These are phyloP conservation scores for Tribolium castaneum DNA, from an alignment of 1,140 invertebrate genomes.

Conservation along the genomic window DNA sequence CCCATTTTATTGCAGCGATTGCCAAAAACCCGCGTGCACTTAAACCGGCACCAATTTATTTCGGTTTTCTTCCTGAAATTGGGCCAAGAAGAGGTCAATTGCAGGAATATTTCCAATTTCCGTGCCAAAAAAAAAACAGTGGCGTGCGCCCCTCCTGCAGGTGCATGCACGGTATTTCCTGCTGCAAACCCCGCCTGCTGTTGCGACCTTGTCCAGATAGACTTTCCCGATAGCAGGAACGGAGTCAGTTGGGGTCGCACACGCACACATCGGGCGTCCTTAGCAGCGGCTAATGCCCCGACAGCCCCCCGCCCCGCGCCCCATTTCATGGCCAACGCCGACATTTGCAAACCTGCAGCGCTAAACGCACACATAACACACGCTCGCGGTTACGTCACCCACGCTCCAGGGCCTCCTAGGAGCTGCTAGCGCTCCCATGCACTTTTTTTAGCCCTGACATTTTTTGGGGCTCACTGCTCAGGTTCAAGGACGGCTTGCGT, in stretches of 20 bases:
- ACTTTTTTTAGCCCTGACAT: conserved; percentile 39
- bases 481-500: conserved; percentile 33
- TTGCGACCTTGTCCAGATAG: conserved; percentile 44
- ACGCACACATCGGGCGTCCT: conserved; percentile 56
- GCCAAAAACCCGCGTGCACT: not conserved
- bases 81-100: too few species aligned
- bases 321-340: conserved; percentile 53
- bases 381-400: not conserved
- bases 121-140: not conserved
- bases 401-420: not conserved
- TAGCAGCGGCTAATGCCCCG: conserved; percentile 61
- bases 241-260: conserved; percentile 36
- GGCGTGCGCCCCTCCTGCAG: not conserved
- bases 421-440: not conserved
- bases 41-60: not conserved
- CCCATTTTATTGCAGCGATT: not conserved
- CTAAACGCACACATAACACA: conserved; percentile 28
- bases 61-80: not conserved
- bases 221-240: conserved; percentile 46
- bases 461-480: conserved; percentile 32
- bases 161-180: conserved; percentile 22
- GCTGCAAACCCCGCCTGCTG: conserved; percentile 7
- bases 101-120: too few species aligned
- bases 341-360: conserved; percentile 59
- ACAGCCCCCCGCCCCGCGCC: conserved; percentile 42